Evolutionary conservation across 2,113 vertebrate genomes (phyloP).

Genomic region (Pangasianodon hypophthalmus): DNA sequence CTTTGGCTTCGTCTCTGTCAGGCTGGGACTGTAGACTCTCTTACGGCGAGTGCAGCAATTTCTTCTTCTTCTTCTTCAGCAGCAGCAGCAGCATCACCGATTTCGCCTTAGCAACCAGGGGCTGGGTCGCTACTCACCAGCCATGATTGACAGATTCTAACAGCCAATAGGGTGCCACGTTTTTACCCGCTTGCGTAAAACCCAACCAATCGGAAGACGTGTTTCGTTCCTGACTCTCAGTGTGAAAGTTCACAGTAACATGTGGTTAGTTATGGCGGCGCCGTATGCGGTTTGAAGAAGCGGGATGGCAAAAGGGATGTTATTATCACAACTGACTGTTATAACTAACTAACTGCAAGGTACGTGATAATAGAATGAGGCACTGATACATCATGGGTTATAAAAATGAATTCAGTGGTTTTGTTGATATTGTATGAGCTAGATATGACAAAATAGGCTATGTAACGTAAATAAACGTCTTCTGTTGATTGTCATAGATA

Average conservation of each 20-base stretch:
- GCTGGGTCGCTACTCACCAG: slow-evolving; percentile 53
- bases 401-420: neutral
- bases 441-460: neutral
- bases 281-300: slow-evolving; percentile 23
- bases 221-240: slow-evolving; percentile 22
- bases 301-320: neutral
- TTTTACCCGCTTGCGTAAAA: slow-evolving; percentile 49
- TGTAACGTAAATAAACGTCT: neutral
- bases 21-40: slow-evolving; percentile 38
- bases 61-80: slow-evolving; percentile 51
- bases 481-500: neutral
- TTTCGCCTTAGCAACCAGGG: slow-evolving; percentile 72
- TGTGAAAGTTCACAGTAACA: slow-evolving; percentile 57
- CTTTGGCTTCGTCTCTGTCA: slow-evolving; percentile 34
- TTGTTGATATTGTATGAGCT: neutral
- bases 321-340: neutral
- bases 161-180: slow-evolving; percentile 57
- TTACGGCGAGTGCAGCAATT: slow-evolving; percentile 52
- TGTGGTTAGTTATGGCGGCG: slow-evolving; percentile 61
- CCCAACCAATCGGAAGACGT: slow-evolving; percentile 60
- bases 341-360: neutral
- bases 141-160: slow-evolving; percentile 55
- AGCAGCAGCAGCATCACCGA: slow-evolving; percentile 62
- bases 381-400: neutral
- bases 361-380: neutral